Percentiles rank a stretch among this genome's conserved stretches.
phyloP scores from a whole-genome alignment of 1,140 invertebrate genomes.

The Aethina tumida region DNA sequence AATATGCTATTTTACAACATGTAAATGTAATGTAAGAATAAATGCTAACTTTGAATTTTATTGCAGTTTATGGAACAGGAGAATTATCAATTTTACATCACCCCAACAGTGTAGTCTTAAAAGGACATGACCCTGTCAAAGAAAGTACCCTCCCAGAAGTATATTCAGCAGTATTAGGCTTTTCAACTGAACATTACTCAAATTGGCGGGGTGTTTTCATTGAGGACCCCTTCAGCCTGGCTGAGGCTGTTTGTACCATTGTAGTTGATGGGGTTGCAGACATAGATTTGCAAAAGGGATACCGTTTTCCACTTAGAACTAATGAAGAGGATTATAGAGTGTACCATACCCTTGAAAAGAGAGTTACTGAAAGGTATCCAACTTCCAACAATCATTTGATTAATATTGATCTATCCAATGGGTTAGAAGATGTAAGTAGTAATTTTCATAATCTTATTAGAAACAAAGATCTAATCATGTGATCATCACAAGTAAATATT shows the following conservation, averaged over 20 bases:
- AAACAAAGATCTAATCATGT: not conserved
- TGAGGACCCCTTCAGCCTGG: constrained; percentile 62
- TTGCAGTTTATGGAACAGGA: constrained; percentile 52
- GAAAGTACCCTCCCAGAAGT: constrained; percentile 60
- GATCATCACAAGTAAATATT: constrained; percentile 3
- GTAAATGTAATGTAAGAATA: not conserved
- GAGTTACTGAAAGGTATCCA: constrained; percentile 46
- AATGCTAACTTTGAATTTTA: constrained; percentile 2
- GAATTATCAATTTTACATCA: constrained; percentile 56
- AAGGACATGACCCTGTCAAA: constrained; percentile 46
- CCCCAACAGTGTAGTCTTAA: constrained; percentile 55
- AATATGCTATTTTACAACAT: not conserved
- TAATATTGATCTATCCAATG: constrained; percentile 52
- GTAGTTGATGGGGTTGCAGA: constrained; percentile 58
- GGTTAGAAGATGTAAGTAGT: constrained; percentile 48
- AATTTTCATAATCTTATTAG: not conserved
- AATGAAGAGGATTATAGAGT: constrained; percentile 54
- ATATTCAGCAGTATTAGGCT: constrained; percentile 58
- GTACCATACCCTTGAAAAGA: constrained; percentile 46
- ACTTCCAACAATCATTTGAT: constrained; percentile 48
- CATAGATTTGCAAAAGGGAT: constrained; percentile 41
- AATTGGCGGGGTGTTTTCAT: constrained; percentile 63
- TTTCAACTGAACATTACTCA: constrained; percentile 51
- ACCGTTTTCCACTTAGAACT: constrained; percentile 48
- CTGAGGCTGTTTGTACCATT: constrained; percentile 65